These are phyloP conservation scores for Momotus momota DNA, from an alignment of 2,797 vertebrate species.

Conservation along the genomic window DNA sequence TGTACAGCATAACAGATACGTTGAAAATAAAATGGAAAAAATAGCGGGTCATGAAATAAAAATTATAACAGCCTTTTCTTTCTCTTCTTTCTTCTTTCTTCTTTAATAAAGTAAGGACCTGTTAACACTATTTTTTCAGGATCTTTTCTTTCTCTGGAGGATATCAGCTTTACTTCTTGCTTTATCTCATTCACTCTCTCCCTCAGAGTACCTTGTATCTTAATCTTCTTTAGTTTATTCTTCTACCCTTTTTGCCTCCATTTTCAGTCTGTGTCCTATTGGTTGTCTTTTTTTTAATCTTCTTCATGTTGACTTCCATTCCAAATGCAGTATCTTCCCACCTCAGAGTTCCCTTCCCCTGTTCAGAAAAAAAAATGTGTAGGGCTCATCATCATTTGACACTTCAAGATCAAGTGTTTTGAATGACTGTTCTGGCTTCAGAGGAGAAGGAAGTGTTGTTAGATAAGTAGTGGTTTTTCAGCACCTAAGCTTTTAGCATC, in stretches of 20 bases:
- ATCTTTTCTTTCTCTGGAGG: slow-evolving; percentile 5
- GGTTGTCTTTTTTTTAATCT: neutral
- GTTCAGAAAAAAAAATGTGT: neutral
- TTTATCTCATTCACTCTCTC: neutral
- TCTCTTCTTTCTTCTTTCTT: neutral
- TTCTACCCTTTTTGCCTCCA: neutral
- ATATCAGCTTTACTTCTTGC: neutral
- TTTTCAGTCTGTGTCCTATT: neutral
- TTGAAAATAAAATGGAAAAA: neutral
- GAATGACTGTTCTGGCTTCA: neutral
- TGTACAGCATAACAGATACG: neutral
- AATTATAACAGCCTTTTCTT: neutral
- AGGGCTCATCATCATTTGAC: neutral
- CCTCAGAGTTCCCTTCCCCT: neutral
- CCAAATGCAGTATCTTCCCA: neutral
- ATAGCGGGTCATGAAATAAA: neutral
- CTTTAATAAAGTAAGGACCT: neutral
- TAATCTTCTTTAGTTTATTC: neutral
- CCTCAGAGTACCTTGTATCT: neutral
- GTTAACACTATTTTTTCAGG: neutral
- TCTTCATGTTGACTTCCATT: neutral
- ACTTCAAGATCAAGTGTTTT: neutral
- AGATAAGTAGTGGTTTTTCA: neutral
- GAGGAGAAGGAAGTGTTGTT: neutral
- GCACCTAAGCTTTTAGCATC: neutral